Evolutionary conservation across 2,113 vertebrate species (phyloP), one percentile per base, ranked within the genome.

Genomic region (Vicugna pacos): DNA sequence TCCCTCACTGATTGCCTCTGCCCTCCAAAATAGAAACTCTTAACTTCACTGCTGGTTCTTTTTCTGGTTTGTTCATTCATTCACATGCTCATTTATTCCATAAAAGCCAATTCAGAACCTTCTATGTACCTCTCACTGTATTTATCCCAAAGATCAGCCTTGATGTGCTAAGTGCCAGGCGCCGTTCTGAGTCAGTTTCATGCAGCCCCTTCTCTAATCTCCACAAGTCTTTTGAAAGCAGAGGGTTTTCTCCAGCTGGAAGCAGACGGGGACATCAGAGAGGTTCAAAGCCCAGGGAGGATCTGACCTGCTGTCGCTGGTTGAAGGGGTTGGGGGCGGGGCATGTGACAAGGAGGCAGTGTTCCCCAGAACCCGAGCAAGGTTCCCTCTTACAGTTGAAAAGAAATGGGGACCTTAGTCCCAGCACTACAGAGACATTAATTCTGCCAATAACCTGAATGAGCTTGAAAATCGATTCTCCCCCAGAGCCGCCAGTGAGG

Each of bases 121-220:
- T 22, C 72, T 56, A 1, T 7, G 13, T 20, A 46, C 30, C 1
- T 2, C 32, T 4, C 4, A 3, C 19, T n/a, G 19, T 19, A 32
- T 92, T 32, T 76, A 64, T 80, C 17, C 56, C 73, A 16, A 17
- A 1, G 7, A 8, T 28, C 70, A 70, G 75, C 62, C 26, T 20
- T 56, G n/a, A 73, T 28, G 24, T 35, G 8, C 22, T 50, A 30
- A 76, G 30, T 12, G 11, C 42, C 35, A 54, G 19, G 22, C 16
- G 15, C 38, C 0, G 0, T 70, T 72, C 13, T 50, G 24, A 54
- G 26, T 0, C 11, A 48, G 54, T 30, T 32, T 20, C 2, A 5
- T 2, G 16, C 9, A 81, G 32, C 8, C 5, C 26, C 6, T 12
- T 85, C 72, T 42, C 35, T 17, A 8, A 67, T 65, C 80, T 89